phyloP scores from a whole-genome alignment of 1,140 invertebrate genomes.

The Ips nitidus region DNA sequence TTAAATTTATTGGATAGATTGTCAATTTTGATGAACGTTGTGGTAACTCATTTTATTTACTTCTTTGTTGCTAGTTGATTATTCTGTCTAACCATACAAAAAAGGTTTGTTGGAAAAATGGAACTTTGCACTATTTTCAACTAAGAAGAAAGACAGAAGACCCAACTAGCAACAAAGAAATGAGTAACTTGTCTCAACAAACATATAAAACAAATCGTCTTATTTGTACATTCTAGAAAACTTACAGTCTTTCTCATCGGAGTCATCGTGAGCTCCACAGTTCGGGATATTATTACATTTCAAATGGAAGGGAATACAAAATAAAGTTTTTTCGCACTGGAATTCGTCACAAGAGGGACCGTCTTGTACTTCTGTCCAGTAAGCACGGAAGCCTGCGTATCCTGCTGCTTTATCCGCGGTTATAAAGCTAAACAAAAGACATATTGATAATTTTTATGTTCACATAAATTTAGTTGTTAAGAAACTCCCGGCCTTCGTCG shows the following conservation, averaged over 20 bases:
- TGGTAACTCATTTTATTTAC: no score
- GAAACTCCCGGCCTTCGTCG: slow-evolving; percentile 1
- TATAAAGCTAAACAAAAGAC: slow-evolving; percentile 61
- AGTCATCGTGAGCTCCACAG: slow-evolving; percentile 76
- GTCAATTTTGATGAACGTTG: no score
- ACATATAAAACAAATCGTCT: no score
- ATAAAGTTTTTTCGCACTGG: slow-evolving; percentile 66
- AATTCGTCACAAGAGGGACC: slow-evolving; percentile 63
- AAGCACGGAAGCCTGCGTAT: slow-evolving; percentile 78
- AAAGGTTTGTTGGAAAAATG: no score
- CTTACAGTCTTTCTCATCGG: slow-evolving; percentile 84
- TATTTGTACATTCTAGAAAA: slow-evolving; percentile 38
- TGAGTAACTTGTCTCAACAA: no score
- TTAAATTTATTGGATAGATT: no score
- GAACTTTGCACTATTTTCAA: no score
- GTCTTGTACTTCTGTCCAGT: slow-evolving; percentile 83
- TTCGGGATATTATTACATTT: slow-evolving; percentile 78
- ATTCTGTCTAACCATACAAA: no score
- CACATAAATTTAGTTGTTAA: slow-evolving; percentile 6
- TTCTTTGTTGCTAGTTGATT: no score
- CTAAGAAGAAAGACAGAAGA: no score
- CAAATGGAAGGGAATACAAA: slow-evolving; percentile 77
- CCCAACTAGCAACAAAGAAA: no score
- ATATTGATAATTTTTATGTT: not conserved
- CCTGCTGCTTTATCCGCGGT: slow-evolving; percentile 83